These are phyloP conservation scores for Leucoma salicis DNA, from an alignment of 2,888 invertebrate genomes.

Conservation along the genomic window DNA sequence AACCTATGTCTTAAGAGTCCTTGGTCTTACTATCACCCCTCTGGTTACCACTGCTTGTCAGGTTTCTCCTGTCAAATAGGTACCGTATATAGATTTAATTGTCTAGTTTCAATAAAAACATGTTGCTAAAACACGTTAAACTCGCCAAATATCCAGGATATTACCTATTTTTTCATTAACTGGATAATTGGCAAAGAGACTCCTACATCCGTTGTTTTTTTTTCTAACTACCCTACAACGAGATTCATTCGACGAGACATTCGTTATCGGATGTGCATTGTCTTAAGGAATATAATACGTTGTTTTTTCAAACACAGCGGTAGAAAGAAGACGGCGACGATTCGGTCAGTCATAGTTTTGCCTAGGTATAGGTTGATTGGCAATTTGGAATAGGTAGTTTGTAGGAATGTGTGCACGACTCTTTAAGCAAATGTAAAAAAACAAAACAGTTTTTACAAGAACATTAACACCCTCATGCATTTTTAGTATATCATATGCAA, in stretches of 20 bases:
- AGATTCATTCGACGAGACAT: background rate
- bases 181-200: background rate
- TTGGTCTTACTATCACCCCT: too few relatives aligned
- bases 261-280: background rate
- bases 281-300: slow-evolving; percentile 26
- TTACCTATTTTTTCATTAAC: background rate
- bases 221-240: background rate
- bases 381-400: slow-evolving; percentile 37
- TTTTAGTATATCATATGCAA: too few relatives aligned
- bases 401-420: slow-evolving; percentile 23
- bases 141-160: slow-evolving; percentile 4
- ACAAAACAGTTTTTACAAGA: background rate
- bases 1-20: too few relatives aligned
- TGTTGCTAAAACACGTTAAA: background rate
- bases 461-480: too few relatives aligned
- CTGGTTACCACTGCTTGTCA: too few relatives aligned
- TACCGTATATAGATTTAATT: too few relatives aligned
- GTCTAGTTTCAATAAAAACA: background rate
- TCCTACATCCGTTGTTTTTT: background rate
- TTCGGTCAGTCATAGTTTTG: slow-evolving; percentile 34
- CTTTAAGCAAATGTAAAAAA: slow-evolving; percentile 23
- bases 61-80: too few relatives aligned
- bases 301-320: slow-evolving; percentile 54
- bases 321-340: slow-evolving; percentile 44
- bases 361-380: slow-evolving; percentile 33